Percentiles rank a stretch among this genome's conserved stretches.
Evolutionary conservation across 2,113 vertebrate genomes (phyloP).

Genomic region (Chamaea fasciata): DNA sequence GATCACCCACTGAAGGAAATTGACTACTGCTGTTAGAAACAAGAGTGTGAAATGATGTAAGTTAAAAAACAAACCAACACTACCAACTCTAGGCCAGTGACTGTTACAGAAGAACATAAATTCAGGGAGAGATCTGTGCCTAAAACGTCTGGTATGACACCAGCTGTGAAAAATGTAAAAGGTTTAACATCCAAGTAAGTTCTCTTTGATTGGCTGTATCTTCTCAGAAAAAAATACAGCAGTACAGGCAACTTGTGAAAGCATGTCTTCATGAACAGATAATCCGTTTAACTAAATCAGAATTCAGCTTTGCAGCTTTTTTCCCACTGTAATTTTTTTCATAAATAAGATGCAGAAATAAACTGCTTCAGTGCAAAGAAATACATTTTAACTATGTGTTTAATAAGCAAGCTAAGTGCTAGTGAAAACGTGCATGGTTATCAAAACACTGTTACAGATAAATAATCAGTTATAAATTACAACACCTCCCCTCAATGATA

Average conservation of each 20-base stretch:
- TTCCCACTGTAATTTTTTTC: constrained; percentile 50
- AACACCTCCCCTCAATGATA: not conserved
- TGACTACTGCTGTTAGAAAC: not conserved
- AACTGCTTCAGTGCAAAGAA: constrained; percentile 43
- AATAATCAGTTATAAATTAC: constrained; percentile 28
- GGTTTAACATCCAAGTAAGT: not conserved
- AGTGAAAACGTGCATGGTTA: constrained; percentile 65
- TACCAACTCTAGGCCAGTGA: not conserved
- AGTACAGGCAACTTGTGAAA: not conserved
- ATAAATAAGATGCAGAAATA: constrained; percentile 41
- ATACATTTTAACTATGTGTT: constrained; percentile 41
- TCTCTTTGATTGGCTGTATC: not conserved
- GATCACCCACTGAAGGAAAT: not conserved
- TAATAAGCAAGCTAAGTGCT: constrained; percentile 53
- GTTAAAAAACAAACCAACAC: not conserved
- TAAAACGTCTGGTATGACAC: not conserved
- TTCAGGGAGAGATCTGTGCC: not conserved
- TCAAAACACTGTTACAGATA: constrained; percentile 49
- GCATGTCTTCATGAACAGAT: constrained; percentile 35
- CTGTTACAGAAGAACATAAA: not conserved
- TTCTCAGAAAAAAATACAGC: not conserved
- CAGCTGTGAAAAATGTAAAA: not conserved
- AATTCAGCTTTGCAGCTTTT: constrained; percentile 31
- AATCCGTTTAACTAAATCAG: constrained; percentile 3
- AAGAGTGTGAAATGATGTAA: not conserved